phyloP scores from a whole-genome alignment of 1,140 invertebrate species.

The Parapsyche elsis region DNA sequence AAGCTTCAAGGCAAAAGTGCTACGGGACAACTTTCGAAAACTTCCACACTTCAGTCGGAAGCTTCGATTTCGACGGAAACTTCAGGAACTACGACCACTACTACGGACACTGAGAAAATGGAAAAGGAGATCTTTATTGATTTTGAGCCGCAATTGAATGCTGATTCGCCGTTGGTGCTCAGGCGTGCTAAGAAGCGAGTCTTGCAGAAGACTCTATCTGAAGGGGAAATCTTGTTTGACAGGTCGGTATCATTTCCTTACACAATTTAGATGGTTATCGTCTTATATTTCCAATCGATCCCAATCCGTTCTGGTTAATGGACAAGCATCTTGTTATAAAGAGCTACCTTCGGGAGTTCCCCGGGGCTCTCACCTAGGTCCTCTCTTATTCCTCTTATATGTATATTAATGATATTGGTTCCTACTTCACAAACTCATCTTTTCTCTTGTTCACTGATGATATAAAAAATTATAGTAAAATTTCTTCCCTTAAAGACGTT shows the following conservation, averaged over 20 bases:
- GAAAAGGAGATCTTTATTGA: constrained; percentile 88
- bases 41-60: constrained; percentile 67
- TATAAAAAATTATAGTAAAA: too few species aligned
- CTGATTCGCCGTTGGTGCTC: constrained; percentile 68
- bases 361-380: too few species aligned
- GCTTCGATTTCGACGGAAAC: constrained; percentile 66
- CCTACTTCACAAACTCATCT: too few species aligned
- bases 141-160: constrained; percentile 81
- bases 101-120: constrained; percentile 71
- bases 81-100: constrained; percentile 63
- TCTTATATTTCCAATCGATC: too few species aligned
- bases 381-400: too few species aligned
- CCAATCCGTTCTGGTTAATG: too few species aligned
- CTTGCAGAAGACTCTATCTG: constrained; percentile 82
- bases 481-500: too few species aligned
- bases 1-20: constrained; percentile 49
- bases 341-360: too few species aligned
- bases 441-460: too few species aligned
- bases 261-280: neutral
- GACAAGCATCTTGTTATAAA: too few species aligned
- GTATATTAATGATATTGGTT: too few species aligned
- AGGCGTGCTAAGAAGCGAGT: constrained; percentile 68
- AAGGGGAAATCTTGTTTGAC: constrained; percentile 81
- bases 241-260: constrained; percentile 62
- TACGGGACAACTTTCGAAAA: constrained; percentile 64